Evolutionary conservation across 1,140 invertebrate genomes (phyloP), one percentile per base, ranked within the genome.

Genomic region (Trialeurodes vaporariorum): DNA sequence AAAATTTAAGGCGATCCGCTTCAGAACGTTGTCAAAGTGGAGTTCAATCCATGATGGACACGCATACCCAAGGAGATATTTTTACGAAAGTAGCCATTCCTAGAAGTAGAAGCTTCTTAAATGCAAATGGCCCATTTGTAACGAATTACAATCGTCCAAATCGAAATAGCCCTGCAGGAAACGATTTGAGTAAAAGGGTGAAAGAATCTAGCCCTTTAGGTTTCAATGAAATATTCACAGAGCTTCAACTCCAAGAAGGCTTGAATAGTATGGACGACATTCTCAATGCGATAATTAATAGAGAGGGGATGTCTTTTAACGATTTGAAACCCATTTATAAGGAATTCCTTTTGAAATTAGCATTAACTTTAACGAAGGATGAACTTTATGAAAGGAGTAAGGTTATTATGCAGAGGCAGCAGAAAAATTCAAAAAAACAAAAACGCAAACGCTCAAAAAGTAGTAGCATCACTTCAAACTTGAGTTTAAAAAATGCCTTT

Each of bases 291-390:
- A 93, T 94, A 72, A 92, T 94, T 69, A 90, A 93, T 79, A 85
- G 90, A 0, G 89, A 93, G 75, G 91, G 92, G 63, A 94, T 94
- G 91, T 92, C 90, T 24, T 94, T 93, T 78, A 94, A 93, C 79
- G 91, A 93, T 71, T 79, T 94, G 62, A 93, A 93, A 77, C 92
- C 92, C 2, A 88, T 93, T 58, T 93, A 94, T 75, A 92, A 93
- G 77, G 91, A 94, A 79, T 91, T 94, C 73, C 78, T 94, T 25
- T 76, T 94, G 59, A 93, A 93, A 79, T 79, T 94, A 64, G 90
- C 91, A 0, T 84, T 93, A 0, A 93, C 91, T 0, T 78, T 94
- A 23, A 93, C 90, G 23, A 92, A 93, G 78, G 92, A 94, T 72
- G 92, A 94, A 78, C 81, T 94, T 65, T 94, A 93, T 75, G 88